Evolutionary conservation across 2,888 invertebrate genomes (phyloP).

Genomic region (Cerastis leucographa): DNA sequence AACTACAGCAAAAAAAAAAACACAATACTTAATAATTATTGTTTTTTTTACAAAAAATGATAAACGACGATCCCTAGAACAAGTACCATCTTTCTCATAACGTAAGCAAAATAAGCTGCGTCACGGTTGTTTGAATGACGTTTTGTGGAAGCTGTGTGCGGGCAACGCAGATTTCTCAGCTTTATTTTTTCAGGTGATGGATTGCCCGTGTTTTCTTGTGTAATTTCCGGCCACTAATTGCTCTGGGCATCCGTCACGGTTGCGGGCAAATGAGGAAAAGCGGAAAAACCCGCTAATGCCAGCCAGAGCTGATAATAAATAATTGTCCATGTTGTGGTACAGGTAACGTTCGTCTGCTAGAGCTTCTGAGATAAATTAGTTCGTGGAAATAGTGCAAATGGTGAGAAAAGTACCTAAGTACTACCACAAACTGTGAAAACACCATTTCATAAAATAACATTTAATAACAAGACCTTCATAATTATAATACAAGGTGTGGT

Average conservation of each 20-base stretch:
- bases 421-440: no score
- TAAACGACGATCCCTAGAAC: slow-evolving; percentile 45
- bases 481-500: no score
- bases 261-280: slow-evolving; percentile 81
- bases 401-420: neutral
- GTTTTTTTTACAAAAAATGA: slow-evolving; percentile 37
- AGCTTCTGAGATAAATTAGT: slow-evolving; percentile 46
- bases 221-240: slow-evolving; percentile 90
- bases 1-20: slow-evolving; percentile 1
- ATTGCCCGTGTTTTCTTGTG: slow-evolving; percentile 88
- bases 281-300: slow-evolving; percentile 73
- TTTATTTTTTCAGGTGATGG: slow-evolving; percentile 89
- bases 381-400: slow-evolving; percentile 3
- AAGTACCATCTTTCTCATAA: slow-evolving; percentile 52
- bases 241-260: slow-evolving; percentile 87
- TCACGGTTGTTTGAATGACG: slow-evolving; percentile 67
- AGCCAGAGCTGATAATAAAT: slow-evolving; percentile 75
- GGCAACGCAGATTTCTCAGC: slow-evolving; percentile 84
- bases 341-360: slow-evolving; percentile 44
- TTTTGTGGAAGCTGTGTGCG: slow-evolving; percentile 79
- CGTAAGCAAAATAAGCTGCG: slow-evolving; percentile 51
- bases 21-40: slow-evolving; percentile 39
- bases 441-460: no score
- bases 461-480: no score
- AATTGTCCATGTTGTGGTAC: slow-evolving; percentile 67